These are phyloP conservation scores for Malurus melanocephalus DNA, from an alignment of 2,113 vertebrate genomes.

Conservation along the genomic window DNA sequence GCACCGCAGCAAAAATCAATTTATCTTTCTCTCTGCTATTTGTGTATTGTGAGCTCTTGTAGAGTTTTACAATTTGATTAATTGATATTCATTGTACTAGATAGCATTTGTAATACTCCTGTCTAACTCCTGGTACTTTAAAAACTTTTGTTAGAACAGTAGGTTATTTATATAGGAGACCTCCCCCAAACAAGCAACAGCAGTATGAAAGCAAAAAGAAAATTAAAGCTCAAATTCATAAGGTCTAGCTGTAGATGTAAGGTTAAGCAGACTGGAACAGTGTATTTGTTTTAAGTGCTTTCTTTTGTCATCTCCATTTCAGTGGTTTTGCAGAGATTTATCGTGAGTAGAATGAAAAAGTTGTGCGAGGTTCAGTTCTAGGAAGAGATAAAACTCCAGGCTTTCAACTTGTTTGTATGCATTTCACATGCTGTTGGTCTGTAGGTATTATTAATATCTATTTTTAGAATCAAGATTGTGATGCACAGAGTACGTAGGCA, in stretches of 20 bases:
- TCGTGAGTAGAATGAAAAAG: constrained; percentile 28
- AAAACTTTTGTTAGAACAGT: constrained; percentile 69
- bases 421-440: constrained; percentile 52
- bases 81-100: constrained; percentile 79
- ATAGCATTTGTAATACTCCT: constrained; percentile 69
- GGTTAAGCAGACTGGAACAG: constrained; percentile 56
- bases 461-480: constrained; percentile 63
- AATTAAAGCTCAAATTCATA: constrained; percentile 43
- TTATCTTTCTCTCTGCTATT: constrained; percentile 80
- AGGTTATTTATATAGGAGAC: constrained; percentile 60
- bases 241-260: constrained; percentile 31
- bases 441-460: constrained; percentile 66
- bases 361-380: constrained; percentile 10
- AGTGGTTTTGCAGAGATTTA: constrained; percentile 4
- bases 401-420: constrained; percentile 57
- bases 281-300: constrained; percentile 20
- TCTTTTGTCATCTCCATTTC: background rate
- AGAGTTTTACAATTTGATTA: constrained; percentile 79
- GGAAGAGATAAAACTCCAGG: constrained; percentile 26
- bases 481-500: constrained; percentile 50
- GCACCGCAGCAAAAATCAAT: constrained; percentile 87
- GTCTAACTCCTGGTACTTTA: constrained; percentile 60
- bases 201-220: constrained; percentile 40
- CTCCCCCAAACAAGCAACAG: constrained; percentile 48
- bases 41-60: constrained; percentile 76